Evolutionary conservation across 2,113 vertebrate species (phyloP).

Genomic region (Ophthalmotilapia sp.): DNA sequence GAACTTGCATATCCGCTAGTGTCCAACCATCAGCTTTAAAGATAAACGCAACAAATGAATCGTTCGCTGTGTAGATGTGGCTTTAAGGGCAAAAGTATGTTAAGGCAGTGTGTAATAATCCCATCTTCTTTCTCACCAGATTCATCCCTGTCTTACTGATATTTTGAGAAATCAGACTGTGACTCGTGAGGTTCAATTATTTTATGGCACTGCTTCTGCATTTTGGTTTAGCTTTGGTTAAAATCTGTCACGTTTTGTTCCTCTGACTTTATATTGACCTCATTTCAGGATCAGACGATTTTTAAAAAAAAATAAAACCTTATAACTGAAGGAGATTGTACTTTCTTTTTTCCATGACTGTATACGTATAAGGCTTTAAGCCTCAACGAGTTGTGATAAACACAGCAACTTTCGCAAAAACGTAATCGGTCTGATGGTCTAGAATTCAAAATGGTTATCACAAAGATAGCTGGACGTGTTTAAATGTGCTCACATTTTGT

Average conservation of each 20-base stretch:
- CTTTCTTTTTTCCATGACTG: not conserved
- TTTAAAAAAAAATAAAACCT: not conserved
- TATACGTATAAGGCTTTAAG: not conserved
- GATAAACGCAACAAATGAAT: not conserved
- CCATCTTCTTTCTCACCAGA: not conserved
- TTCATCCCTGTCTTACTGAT: not conserved
- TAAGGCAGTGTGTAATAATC: not conserved
- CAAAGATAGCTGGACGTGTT: not conserved
- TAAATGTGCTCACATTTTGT: not conserved
- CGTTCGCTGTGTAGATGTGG: not conserved
- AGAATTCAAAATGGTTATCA: not conserved
- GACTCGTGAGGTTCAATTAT: not conserved
- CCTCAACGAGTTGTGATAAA: not conserved
- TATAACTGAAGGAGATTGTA: not conserved
- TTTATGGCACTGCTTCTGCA: not conserved
- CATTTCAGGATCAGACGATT: rapidly evolving
- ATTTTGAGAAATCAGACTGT: not conserved
- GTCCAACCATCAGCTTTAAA: not conserved
- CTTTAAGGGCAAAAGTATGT: not conserved
- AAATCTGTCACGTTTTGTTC: not conserved
- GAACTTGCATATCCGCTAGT: not conserved
- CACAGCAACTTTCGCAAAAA: rapidly evolving
- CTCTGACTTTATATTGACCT: not conserved
- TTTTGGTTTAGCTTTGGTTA: not conserved
- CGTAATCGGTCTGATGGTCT: not conserved